Evolutionary conservation across 2,888 invertebrate genomes (phyloP).

Genomic region (Eugnorisma glareosa): DNA sequence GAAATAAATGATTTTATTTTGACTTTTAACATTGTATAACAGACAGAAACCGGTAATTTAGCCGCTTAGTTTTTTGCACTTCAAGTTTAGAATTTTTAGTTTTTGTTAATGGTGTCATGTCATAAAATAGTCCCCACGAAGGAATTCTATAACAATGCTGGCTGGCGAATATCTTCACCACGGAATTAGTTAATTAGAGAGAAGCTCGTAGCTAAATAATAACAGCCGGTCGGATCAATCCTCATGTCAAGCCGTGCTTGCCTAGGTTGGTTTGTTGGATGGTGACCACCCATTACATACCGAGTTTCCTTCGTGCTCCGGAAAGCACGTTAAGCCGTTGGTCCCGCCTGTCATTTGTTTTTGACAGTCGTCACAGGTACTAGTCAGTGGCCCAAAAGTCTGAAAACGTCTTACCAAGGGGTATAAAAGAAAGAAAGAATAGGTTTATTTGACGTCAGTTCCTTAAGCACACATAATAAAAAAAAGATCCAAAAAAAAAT

Average conservation of each 20-base stretch:
- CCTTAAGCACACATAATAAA: no score
- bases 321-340: not conserved
- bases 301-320: not conserved
- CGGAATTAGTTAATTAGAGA: not conserved
- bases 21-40: constrained; percentile 22
- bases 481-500: no score
- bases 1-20: no score
- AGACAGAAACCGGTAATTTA: not conserved
- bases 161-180: not conserved
- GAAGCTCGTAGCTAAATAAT: not conserved
- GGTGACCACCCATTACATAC: not conserved
- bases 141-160: not conserved
- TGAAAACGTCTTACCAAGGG: not conserved
- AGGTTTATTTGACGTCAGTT: no score
- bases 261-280: not conserved
- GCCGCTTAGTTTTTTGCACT: not conserved
- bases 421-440: no score
- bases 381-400: not conserved
- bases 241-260: not conserved
- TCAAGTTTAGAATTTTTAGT: no score
- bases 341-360: not conserved
- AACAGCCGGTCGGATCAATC: not conserved
- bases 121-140: not conserved
- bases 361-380: not conserved
- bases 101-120: constrained; percentile 12